phyloP scores from a whole-genome alignment of 1,140 invertebrate species.

The Sitophilus oryzae region DNA sequence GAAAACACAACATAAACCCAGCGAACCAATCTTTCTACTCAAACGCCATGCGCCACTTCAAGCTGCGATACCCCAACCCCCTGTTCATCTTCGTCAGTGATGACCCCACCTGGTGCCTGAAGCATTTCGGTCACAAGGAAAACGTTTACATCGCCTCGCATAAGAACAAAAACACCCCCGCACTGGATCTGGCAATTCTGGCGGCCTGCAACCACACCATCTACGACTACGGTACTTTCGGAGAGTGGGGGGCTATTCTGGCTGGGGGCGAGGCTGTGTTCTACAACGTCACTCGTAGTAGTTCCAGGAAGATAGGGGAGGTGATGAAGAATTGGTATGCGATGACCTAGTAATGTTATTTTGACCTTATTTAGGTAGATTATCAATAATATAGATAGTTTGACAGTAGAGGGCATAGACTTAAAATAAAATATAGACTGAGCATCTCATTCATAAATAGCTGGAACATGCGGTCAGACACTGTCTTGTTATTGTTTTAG shows the following conservation, averaged over 20 bases:
- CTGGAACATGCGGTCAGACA: no score
- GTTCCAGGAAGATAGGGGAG: constrained; percentile 50
- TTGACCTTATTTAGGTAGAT: no score
- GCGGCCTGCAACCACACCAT: constrained; percentile 61
- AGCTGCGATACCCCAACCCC: constrained; percentile 47
- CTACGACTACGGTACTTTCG: constrained; percentile 64
- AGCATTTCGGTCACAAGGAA: constrained; percentile 45
- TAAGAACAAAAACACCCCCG: constrained; percentile 47
- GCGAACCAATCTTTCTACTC: constrained; percentile 52
- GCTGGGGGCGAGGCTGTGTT: constrained; percentile 56
- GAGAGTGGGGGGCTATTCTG: constrained; percentile 61
- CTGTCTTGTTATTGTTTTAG: no score
- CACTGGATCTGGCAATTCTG: constrained; percentile 59
- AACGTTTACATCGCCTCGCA: constrained; percentile 48
- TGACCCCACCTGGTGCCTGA: constrained; percentile 56
- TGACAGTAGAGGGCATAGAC: no score
- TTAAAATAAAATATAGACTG: no score
- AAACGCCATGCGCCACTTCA: constrained; percentile 53
- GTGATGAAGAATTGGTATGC: constrained; percentile 53
- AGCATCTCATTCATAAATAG: no score
- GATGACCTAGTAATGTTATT: constrained; percentile 17
- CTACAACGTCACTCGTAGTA: constrained; percentile 53
- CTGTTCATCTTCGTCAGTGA: constrained; percentile 59
- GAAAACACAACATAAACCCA: constrained; percentile 46
- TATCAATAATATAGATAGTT: no score